Evolutionary conservation across 1,140 invertebrate species (phyloP).

Genomic region (Bombus breviceps): DNA sequence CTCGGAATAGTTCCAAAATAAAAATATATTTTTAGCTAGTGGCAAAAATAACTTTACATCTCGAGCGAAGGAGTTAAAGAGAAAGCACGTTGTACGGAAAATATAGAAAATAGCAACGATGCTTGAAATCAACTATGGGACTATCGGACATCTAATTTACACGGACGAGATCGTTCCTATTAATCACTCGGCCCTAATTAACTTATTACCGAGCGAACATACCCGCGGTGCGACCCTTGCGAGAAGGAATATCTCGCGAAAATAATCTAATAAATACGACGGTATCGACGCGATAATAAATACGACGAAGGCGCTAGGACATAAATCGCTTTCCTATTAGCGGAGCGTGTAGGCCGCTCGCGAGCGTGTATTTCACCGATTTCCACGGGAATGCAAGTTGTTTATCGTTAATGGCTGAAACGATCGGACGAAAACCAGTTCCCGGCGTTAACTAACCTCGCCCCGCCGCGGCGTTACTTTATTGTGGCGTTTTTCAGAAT

Average conservation of each 20-base stretch:
- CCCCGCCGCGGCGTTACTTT: not conserved
- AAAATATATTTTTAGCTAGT: too few species aligned
- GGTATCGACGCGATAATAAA: conserved; percentile 37
- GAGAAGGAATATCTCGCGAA: conserved; percentile 24
- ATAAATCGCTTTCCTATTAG: conserved; percentile 62
- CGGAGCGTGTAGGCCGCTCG: conserved; percentile 7
- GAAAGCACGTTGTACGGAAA: not conserved
- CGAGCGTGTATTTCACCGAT: conserved; percentile 55
- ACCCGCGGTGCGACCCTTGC: conserved; percentile 13
- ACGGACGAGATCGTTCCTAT: conserved; percentile 39
- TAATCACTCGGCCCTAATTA: conserved; percentile 59
- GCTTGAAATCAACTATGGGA: not conserved
- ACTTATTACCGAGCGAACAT: conserved; percentile 50
- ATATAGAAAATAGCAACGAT: not conserved
- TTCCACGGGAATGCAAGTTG: conserved; percentile 44
- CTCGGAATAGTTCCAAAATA: too few species aligned
- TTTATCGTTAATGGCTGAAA: conserved; percentile 30
- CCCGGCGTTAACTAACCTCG: not conserved
- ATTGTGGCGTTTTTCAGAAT: conserved; percentile 34
- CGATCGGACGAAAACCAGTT: conserved; percentile 26
- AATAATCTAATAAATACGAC: conserved; percentile 35
- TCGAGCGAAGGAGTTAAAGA: not conserved
- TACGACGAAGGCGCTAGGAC: conserved; percentile 1
- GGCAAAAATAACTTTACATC: too few species aligned
- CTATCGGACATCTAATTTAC: conserved; percentile 50